A percentile compares a stretch with the other conserved stretches of the same genome.
Evolutionary conservation across 2,888 invertebrate species (phyloP).

Genomic region (Dryobota labecula): DNA sequence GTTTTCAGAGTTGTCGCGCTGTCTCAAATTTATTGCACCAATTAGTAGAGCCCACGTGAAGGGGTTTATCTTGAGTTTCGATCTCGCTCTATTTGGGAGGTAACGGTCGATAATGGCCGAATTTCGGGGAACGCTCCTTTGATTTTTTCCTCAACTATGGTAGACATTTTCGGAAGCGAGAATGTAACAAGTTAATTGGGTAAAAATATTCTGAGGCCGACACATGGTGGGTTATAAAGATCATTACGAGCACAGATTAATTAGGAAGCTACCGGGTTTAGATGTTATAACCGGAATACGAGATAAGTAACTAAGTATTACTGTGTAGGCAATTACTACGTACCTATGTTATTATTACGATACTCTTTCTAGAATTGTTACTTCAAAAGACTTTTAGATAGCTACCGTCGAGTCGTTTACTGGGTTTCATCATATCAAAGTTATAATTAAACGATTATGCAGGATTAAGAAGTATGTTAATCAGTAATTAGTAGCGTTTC

Average conservation of each 20-base stretch:
- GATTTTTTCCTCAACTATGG: constrained; percentile 78
- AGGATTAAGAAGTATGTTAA: constrained; percentile 28
- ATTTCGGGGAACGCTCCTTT: constrained; percentile 85
- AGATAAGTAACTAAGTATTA: constrained; percentile 73
- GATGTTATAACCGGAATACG: constrained; percentile 74
- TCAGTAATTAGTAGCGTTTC: constrained; percentile 31
- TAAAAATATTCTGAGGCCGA: constrained; percentile 82
- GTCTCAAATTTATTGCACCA: constrained; percentile 88
- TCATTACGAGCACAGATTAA: constrained; percentile 83
- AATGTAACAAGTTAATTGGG: constrained; percentile 90
- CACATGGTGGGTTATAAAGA: constrained; percentile 80
- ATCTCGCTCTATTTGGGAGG: constrained; percentile 90
- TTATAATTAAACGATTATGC: constrained; percentile 45
- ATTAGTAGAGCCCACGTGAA: constrained; percentile 88
- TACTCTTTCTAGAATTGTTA: constrained; percentile 62
- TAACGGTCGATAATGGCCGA: constrained; percentile 87
- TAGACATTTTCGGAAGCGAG: constrained; percentile 88
- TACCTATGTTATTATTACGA: constrained; percentile 62
- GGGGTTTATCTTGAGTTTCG: constrained; percentile 83
- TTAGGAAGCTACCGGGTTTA: constrained; percentile 78
- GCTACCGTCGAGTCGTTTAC: constrained; percentile 37
- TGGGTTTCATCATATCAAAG: constrained; percentile 16
- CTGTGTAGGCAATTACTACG: constrained; percentile 67
- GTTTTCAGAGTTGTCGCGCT: constrained; percentile 82
- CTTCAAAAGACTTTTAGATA: constrained; percentile 54